Conservation (phyloP, 2,797 vertebrate species). For the Mionectes olivaceus region DNA sequence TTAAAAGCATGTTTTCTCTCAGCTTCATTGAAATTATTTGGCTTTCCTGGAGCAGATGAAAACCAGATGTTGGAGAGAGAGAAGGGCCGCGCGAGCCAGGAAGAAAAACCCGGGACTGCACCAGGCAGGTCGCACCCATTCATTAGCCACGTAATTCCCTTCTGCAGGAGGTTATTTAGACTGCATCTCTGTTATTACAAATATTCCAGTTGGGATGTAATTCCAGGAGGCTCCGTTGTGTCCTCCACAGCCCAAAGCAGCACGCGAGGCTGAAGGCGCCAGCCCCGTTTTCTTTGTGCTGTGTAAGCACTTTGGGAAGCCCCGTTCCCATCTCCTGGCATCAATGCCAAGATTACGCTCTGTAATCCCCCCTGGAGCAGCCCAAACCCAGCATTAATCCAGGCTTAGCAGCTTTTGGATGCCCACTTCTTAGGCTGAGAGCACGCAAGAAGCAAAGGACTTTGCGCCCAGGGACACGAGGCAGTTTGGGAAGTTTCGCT, state of each 20-base stretch:
- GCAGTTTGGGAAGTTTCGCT: not conserved
- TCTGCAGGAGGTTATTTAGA: constrained; percentile 33
- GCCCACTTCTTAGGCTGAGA: not conserved
- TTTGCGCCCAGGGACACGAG: rapidly evolving
- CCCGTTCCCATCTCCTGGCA: rapidly evolving
- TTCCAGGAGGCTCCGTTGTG: not conserved
- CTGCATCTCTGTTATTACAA: constrained; percentile 39
- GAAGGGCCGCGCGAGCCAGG: not conserved
- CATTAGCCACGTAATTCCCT: constrained; percentile 40
- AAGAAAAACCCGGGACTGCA: constrained; percentile 2
- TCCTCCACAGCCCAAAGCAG: not conserved
- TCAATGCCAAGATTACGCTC: not conserved
- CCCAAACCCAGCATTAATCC: not conserved
- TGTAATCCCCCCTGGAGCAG: not conserved
- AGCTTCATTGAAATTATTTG: constrained; percentile 27
- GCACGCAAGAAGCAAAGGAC: not conserved
- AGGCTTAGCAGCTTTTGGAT: not conserved
- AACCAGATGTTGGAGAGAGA: constrained; percentile 46
- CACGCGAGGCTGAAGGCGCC: not conserved
- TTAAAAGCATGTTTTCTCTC: not conserved
- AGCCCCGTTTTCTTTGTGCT: not conserved
- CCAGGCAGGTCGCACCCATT: constrained; percentile 37
- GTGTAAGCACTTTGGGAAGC: not conserved
- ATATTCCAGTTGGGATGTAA: constrained; percentile 38
- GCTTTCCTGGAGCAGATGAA: constrained; percentile 47